phyloP scores from a whole-genome alignment of 1,140 invertebrate species.

The Eriosoma lanigerum region DNA sequence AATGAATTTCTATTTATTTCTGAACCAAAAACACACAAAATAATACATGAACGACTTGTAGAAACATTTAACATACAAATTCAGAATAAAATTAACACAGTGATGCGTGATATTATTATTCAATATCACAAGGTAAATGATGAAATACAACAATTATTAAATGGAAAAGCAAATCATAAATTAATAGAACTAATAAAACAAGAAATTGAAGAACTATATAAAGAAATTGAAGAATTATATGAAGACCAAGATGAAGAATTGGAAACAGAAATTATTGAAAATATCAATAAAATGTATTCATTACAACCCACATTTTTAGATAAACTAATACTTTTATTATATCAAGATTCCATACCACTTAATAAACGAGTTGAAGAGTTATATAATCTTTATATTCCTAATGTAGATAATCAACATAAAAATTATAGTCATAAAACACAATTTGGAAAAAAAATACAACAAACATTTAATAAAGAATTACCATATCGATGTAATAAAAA shows the following conservation, averaged over 20 bases:
- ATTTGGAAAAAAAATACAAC: not conserved
- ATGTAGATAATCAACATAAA: not conserved
- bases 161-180: not conserved
- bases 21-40: not conserved
- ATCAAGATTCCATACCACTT: not conserved
- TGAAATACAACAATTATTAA: not conserved
- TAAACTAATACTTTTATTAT: not conserved
- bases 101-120: not conserved
- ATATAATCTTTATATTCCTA: not conserved
- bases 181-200: not conserved
- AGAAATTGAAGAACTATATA: slow-evolving; percentile 9
- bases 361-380: not conserved
- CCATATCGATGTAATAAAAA: not conserved
- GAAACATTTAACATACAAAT: not conserved
- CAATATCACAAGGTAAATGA: not conserved
- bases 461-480: not conserved
- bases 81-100: not conserved
- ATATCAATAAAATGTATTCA: not conserved
- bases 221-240: not conserved
- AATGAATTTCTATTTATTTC: not conserved
- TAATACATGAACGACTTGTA: not conserved
- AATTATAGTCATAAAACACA: not conserved
- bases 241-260: not conserved
- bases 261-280: not conserved
- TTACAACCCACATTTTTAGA: not conserved